A percentile compares a stretch with the other conserved stretches of the same genome.
phyloP scores from a whole-genome alignment of 53 echinoderm and acorn worm genomes.

The Crossaster papposus region DNA sequence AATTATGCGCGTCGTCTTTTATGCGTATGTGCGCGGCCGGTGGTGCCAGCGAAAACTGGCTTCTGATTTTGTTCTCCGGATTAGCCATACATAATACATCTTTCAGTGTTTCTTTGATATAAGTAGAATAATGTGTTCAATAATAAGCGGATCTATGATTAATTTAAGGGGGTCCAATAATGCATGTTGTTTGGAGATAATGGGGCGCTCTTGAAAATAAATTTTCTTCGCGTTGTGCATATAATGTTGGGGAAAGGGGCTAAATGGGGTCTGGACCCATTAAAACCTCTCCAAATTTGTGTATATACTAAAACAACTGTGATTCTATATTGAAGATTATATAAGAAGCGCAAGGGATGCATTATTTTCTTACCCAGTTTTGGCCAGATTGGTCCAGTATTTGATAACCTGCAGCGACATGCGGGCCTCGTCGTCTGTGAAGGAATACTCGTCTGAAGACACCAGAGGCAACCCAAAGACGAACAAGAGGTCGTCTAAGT shows the following conservation, averaged over 20 bases:
- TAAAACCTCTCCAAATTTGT: neutral
- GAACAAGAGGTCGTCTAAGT: slow-evolving; percentile 43
- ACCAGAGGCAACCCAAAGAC: slow-evolving; percentile 42
- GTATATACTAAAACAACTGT: neutral
- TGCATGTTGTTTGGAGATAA: too few relatives aligned
- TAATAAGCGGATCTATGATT: neutral
- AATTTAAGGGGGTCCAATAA: neutral
- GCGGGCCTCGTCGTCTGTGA: slow-evolving; percentile 17
- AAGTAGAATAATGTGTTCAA: neutral
- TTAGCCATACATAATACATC: too few relatives aligned
- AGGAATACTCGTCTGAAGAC: neutral
- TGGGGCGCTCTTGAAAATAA: too few relatives aligned
- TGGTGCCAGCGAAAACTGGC: too few relatives aligned
- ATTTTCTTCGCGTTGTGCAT: too few relatives aligned
- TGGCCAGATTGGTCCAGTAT: slow-evolving; percentile 30
- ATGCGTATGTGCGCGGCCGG: too few relatives aligned
- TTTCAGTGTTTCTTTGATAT: too few relatives aligned
- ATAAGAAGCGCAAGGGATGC: neutral
- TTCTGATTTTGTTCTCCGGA: too few relatives aligned
- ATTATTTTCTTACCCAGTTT: neutral
- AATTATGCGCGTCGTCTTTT: too few relatives aligned
- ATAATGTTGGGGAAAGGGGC: too few relatives aligned
- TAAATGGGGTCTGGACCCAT: too few relatives aligned
- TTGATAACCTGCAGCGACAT: slow-evolving; percentile 33
- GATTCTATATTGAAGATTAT: neutral